Base-by-base conservation (phyloP, 2,113 vertebrate genomes). In the Thalassoma bifasciatum region DNA sequence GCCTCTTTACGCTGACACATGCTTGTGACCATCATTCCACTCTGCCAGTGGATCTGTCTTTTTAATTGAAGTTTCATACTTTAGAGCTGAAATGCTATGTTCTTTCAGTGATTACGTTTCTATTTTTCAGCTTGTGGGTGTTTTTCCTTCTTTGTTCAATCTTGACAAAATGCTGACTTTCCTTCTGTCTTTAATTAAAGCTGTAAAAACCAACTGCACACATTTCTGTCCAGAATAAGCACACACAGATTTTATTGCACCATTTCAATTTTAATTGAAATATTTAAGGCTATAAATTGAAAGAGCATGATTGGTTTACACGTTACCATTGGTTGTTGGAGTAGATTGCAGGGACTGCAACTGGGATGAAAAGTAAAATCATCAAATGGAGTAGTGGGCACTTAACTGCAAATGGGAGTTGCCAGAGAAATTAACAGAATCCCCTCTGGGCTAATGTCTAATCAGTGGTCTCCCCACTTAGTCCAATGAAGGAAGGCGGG, bases 391-490 rank as follows among this genome's bases (percentile, higher is more conserved):
- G 56, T 81, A 50, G 75, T 60, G 75, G 66, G 50, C 70, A 81
- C 75, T 89, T 90, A 83, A 85, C 89, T 91, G 84, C 88, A 92
- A 92, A 92, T 90, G 54, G 83, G 70, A 77, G 66, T 83, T 81
- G 37, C 79, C 69, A 64, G 74, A 54, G 77, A 92, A 93, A 92
- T 90, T 74, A 91, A 83, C 86, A 60, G 64, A 56, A 56, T 19
- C 0, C 87, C 88, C 77, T 57, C 37, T 54, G 68, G 86, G 67
- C 68, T 70, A 84, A 84, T 77, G 74, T 85, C 81, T 87, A 92
- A 92, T 92, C 85, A 87, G 79, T 74, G 61, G 64, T 64, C 68
- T 85, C 72, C 76, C 59, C 81, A 66, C 64, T 88, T 70, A 75
- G 72, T 80, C 72, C 66, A 82, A 49, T 56, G 66, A 83, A 77